phyloP scores from a whole-genome alignment of 1,140 invertebrate species.

The Popillia japonica region DNA sequence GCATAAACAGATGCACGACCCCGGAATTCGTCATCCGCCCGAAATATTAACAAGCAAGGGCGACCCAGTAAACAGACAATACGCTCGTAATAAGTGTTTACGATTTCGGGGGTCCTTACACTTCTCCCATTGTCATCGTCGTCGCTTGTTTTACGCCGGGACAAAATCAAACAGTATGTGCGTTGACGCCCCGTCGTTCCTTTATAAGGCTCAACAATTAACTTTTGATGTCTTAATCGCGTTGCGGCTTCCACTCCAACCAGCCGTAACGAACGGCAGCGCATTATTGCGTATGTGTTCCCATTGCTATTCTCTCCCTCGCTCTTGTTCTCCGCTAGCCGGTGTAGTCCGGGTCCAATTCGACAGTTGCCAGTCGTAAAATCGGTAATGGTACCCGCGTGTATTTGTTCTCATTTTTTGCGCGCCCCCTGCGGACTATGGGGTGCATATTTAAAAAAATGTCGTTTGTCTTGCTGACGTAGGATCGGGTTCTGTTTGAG shows the following conservation, averaged over 20 bases:
- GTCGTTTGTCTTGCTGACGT: neutral
- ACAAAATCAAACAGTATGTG: neutral
- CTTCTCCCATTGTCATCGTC: neutral
- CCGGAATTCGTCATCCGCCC: neutral
- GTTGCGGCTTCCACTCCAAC: slow-evolving; percentile 17
- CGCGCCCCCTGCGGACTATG: neutral
- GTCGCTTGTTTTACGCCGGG: neutral
- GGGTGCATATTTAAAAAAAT: slow-evolving; percentile 30
- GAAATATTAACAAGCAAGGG: neutral
- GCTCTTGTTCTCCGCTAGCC: neutral
- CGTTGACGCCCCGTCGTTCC: neutral
- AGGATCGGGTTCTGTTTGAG: too few relatives aligned
- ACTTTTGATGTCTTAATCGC: slow-evolving; percentile 33
- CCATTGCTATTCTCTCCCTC: neutral
- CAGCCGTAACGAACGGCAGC: neutral
- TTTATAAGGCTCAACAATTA: slow-evolving; percentile 25
- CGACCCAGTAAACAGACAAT: neutral
- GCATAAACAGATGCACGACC: neutral
- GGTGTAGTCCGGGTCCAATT: neutral
- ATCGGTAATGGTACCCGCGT: slow-evolving; percentile 14
- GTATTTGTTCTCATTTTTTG: slow-evolving; percentile 17
- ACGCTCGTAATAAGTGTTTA: slow-evolving; percentile 30
- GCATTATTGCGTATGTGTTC: neutral
- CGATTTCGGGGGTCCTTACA: slow-evolving; percentile 24
- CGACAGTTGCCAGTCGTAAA: neutral